Evolutionary conservation across 2,888 invertebrate species (phyloP).

Genomic region (Melieria omissa): DNA sequence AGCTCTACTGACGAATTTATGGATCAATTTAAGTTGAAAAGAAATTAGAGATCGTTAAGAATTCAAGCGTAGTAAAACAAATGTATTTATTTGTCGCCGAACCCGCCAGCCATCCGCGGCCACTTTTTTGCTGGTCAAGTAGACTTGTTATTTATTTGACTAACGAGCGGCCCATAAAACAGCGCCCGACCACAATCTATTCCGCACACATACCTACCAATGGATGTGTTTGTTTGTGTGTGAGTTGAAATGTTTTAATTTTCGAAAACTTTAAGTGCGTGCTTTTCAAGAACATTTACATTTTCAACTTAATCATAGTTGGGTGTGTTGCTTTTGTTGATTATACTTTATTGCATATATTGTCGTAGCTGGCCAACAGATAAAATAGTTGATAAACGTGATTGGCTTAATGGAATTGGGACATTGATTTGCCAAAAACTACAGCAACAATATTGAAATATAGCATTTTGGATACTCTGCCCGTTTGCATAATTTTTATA

Average conservation of each 20-base stretch:
- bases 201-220: slow-evolving; percentile 1
- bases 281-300: no score
- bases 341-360: no score
- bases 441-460: no score
- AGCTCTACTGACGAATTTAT: slow-evolving; percentile 31
- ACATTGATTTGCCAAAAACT: no score
- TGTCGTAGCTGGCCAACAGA: no score
- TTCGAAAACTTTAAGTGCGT: neutral
- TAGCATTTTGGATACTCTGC: no score
- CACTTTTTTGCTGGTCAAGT: slow-evolving; percentile 8
- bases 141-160: slow-evolving; percentile 27
- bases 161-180: slow-evolving; percentile 26
- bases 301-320: no score
- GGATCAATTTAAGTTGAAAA: slow-evolving; percentile 30
- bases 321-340: no score
- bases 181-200: neutral
- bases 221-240: neutral
- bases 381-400: no score
- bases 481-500: no score
- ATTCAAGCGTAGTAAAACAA: slow-evolving; percentile 32
- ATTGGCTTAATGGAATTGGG: no score
- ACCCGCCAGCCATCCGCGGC: neutral
- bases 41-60: slow-evolving; percentile 36
- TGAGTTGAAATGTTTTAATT: slow-evolving; percentile 18
- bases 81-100: slow-evolving; percentile 21